Evolutionary conservation across 2,797 vertebrate genomes (phyloP), one percentile per base, ranked within the genome.

Genomic region (Bradypodion ventrale): DNA sequence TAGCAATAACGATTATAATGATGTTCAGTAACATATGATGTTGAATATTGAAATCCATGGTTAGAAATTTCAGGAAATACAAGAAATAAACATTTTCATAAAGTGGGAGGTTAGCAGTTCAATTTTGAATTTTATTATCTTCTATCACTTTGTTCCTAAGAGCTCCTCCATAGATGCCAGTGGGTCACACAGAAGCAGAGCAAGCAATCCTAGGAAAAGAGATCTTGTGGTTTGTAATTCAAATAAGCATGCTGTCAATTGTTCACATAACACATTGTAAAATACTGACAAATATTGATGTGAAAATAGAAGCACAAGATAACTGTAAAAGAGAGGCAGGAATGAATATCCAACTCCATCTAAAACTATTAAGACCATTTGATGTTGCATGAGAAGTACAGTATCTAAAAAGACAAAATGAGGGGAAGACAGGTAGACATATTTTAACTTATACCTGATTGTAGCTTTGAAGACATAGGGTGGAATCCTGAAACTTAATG

Each of bases 181-280:
- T 88, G 92, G 92, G 80, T 96, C 96, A 82, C 93, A 90, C 83
- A 95, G 94, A 90, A 97, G 94, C 96, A 96, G 94, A 90, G 90
- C 95, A 93, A 96, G 93, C 90, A 89, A 87, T 74, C 96, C 95
- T 85, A 96, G 91, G 93, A 97, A 95, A 93, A 97, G 96, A 96
- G 97, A 97, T 87, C 62, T 90, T 59, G 68, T 96, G 97, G 97
- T 98, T 95, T 92, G 97, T 97, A 94, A 85, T 66, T 56, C 80
- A 86, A 85, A 84, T 90, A 49, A 93, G 90, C 87, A 82, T 87
- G 74, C 25, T 87, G 82, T 89, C 37, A n/a, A 82, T 46, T 88
- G 29, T 76, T 87, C 46, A 75, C 8, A 0, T 74, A 86, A 62
- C 1, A 0, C 60, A 83, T 78, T 88, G 7, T 74, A 69, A 85